Conservation (phyloP, 2,888 invertebrate species). For the Tenthredo livida region DNA sequence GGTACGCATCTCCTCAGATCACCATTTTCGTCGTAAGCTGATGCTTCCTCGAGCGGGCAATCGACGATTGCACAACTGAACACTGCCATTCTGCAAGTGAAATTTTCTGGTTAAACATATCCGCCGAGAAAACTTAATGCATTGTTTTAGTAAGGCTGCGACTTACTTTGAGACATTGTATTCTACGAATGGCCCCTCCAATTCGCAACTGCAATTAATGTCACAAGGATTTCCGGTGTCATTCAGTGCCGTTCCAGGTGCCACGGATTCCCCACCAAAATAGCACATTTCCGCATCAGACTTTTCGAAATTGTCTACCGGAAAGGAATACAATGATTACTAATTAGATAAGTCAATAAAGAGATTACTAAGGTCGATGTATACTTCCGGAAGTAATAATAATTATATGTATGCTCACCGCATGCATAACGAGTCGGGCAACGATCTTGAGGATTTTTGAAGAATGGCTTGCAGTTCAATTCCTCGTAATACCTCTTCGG, state of each 20-base stretch:
- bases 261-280: conserved; percentile 27
- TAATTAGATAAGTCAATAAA: background rate
- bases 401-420: conserved; percentile 19
- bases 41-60: conserved; percentile 29
- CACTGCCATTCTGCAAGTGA: conserved; percentile 43
- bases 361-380: background rate
- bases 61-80: conserved; percentile 36
- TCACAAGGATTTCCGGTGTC: conserved; percentile 48
- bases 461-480: conserved; percentile 42
- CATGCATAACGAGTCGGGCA: conserved; percentile 41
- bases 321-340: background rate
- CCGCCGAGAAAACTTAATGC: too few relatives aligned
- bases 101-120: background rate
- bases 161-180: conserved; percentile 45
- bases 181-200: conserved; percentile 17
- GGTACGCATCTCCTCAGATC: conserved; percentile 18
- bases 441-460: conserved; percentile 32
- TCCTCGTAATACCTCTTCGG: conserved; percentile 38
- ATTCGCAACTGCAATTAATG: conserved; percentile 18
- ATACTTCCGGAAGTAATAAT: conserved; percentile 1
- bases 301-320: conserved; percentile 27
- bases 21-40: conserved; percentile 33
- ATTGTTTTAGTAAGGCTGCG: background rate
- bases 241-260: conserved; percentile 34
- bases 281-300: conserved; percentile 28